Percentiles rank a stretch among this genome's conserved stretches.
Conservation (phyloP, 92 coral and sea anemone species). For the Siderastrea radians region DNA sequence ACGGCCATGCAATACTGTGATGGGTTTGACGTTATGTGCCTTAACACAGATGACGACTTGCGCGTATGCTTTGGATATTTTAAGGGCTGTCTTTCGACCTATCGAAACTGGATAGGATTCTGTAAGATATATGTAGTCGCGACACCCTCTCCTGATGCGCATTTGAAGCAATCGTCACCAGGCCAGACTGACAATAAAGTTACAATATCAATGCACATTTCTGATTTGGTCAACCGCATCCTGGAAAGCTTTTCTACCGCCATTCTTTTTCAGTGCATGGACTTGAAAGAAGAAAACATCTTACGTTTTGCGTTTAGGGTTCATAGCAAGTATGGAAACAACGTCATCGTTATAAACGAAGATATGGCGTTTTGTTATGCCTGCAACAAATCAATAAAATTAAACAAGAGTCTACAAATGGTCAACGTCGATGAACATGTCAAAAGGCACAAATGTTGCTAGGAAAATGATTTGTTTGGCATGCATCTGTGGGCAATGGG, state of each 20-base stretch:
- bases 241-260: slow-evolving; percentile 40
- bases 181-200: slow-evolving; percentile 6
- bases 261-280: slow-evolving; percentile 30
- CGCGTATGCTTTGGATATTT: slow-evolving; percentile 38
- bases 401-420: slow-evolving; percentile 39
- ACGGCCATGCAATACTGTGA: slow-evolving; percentile 7
- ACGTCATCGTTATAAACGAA: slow-evolving; percentile 2
- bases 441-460: slow-evolving; percentile 23
- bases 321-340: slow-evolving; percentile 37
- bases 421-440: slow-evolving; percentile 41
- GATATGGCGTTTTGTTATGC: slow-evolving; percentile 31
- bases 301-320: slow-evolving; percentile 45
- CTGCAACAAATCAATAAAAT: slow-evolving; percentile 35
- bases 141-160: slow-evolving; percentile 17
- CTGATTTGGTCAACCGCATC: slow-evolving; percentile 39
- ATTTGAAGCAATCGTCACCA: background rate
- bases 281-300: slow-evolving; percentile 11
- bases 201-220: slow-evolving; percentile 18
- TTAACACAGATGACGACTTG: slow-evolving; percentile 27
- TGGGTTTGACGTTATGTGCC: slow-evolving; percentile 31
- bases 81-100: slow-evolving; percentile 24
- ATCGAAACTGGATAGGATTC: slow-evolving; percentile 44
- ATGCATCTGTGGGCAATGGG: slow-evolving; percentile 34
- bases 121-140: slow-evolving; percentile 20
- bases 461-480: slow-evolving; percentile 32